Base-by-base conservation (phyloP, 1,140 invertebrate genomes). In the Drosophila athabasca region DNA sequence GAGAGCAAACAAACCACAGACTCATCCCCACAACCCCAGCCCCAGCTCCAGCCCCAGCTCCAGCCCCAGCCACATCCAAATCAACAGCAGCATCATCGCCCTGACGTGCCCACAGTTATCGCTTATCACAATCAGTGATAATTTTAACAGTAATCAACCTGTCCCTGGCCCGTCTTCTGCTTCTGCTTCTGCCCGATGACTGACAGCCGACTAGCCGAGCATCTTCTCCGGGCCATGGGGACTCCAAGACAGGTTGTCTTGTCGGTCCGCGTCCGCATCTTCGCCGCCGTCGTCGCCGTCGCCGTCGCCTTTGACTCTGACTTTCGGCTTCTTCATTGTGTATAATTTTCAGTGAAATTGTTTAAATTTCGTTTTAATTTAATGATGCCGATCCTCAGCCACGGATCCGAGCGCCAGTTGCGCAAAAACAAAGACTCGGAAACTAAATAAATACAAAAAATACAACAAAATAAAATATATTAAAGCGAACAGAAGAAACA, bases 141-240 rank as follows among this genome's bases (percentile, higher is more conserved):
- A 90, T 90, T 90, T 90, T 82, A 90, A 90, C 87, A 90, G 87
- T 90, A 90, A 90, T 90, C 87, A 90, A 90, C 87, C 87, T 90
- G 87, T 90, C 87, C 78, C 54, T 75, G 50, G 58, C 48, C 62
- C 59, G 35, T 39, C 35, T 13, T 39, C 35, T 26, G 24, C 24
- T 26, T 19, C 17, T 19, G 17, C 17, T 19, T 26, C 24, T 39
- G 35, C 11, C 35, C 35, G 50, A 79, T 80, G 80, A 83, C 80
- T 84, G 80, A 84, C 80, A 84, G 76, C 45, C 76, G 48, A 19
- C 17, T 19, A 1, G 55, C 55, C 66, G 9, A 2, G 35, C 35
- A 39, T 62, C 54, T 61, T 50, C 60, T 73, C 55, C 61, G 52
- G 44, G 39, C 46, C 43, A 49, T 52, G 35, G 35, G 11, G 35